Evolutionary conservation across 2,888 invertebrate species (phyloP), one percentile per base, ranked within the genome.

Genomic region (Agriotes lineatus): DNA sequence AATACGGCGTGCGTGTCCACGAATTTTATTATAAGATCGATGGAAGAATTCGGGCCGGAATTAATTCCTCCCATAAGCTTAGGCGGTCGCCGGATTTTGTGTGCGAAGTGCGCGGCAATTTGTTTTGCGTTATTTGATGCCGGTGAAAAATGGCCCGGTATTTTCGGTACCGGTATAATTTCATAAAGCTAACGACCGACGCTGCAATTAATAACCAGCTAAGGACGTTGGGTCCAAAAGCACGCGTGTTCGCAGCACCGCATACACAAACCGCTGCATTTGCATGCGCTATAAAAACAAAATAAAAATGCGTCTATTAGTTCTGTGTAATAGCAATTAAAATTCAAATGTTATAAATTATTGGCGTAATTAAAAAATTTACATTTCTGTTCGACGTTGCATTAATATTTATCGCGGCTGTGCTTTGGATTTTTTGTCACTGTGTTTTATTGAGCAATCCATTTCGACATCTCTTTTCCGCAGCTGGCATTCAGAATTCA

Each of bases 11-110:
- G 72, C 74, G 72, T 74, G 74, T 68, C 72, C 69, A 69, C 58
- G 74, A 71, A 74, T 74, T 71, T 71, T 64, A 72, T 72, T 72
- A 68, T 42, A 66, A 74, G 72, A 74, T 74, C 74, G 74, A 74
- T 74, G 64, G 58, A 63, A 67, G 63, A 71, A 62, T 74, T 67
- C 69, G 69, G 65, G 68, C 60, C 64, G 57, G 66, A 70, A 70
- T 71, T 71, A 72, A 72, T 72, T 52, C 64, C 50, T 57, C 25
- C 62, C 64, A 65, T 67, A 62, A 57, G 56, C 35, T 18, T 22
- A 48, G 57, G 25, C 50, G 35, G 48, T n/a, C n/a, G n/a, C n/a
- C n/a, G n/a, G n/a, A n/a, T n/a, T n/a, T n/a, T n/a, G n/a, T n/a
- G n/a, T n/a, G n/a, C n/a, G n/a, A n/a, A n/a, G n/a, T n/a, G n/a